These are phyloP conservation scores for Bembecia ichneumoniformis DNA, from an alignment of 2,888 invertebrate species.

Conservation along the genomic window DNA sequence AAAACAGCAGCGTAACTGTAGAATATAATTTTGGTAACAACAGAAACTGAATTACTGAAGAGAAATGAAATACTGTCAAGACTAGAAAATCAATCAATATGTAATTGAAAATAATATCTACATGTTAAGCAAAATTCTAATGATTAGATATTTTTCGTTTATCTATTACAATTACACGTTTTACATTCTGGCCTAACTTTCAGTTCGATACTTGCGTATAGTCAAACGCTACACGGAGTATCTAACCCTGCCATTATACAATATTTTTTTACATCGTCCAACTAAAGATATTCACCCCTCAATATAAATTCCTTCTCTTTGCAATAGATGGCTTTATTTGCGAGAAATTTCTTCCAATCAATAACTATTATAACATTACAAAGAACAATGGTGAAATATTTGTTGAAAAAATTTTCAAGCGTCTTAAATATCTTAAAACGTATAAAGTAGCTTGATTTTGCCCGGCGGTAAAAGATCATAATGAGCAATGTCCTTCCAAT, in stretches of 20 bases:
- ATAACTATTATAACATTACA: no score
- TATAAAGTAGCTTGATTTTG: no score
- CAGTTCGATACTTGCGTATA: neutral
- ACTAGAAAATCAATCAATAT: conserved; percentile 17
- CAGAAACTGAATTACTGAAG: conserved; percentile 7
- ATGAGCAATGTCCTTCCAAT: no score
- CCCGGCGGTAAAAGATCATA: no score
- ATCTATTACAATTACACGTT: neutral
- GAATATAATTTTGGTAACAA: conserved; percentile 11
- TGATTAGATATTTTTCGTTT: neutral
- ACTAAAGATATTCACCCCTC: no score
- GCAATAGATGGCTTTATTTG: no score
- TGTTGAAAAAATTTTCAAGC: no score
- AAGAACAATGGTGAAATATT: no score
- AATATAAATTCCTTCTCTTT: no score
- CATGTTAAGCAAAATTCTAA: neutral
- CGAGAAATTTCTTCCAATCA: no score
- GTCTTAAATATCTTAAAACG: no score
- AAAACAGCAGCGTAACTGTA: neutral
- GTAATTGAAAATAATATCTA: neutral
- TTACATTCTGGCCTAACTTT: neutral
- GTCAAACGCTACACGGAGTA: neutral
- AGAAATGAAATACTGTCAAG: conserved; percentile 17
- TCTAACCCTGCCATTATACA: neutral
- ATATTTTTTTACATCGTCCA: no score